Base-by-base conservation (phyloP, 2,888 invertebrate genomes). In the Scaptomyza flava region DNA sequence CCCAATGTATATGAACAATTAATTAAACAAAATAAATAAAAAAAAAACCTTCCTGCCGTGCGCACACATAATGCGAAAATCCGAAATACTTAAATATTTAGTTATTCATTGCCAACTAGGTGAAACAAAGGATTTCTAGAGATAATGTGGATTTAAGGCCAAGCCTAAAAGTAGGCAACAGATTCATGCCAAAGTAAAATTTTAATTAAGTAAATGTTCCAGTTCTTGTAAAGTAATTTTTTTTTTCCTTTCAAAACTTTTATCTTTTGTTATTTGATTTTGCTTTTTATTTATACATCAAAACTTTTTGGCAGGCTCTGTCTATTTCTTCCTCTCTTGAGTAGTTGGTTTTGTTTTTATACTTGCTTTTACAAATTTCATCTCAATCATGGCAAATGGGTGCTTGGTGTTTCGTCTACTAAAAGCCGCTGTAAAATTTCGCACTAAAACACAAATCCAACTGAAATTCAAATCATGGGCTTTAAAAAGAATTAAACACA, bases 41-140 rank as follows among this genome's bases (percentile, higher is more conserved):
- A 66, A 46, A 47, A 48, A 46, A 62, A 87, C 91, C 91, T 91
- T 91, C 91, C 91, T 91, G 91, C 91, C 91, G 90, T 86, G 87
- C 90, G 91, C 86, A 87, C 86, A 86, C 64, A 77, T 65, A 63
- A 62, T 59, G 51, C 63, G 59, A 63, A 61, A 41, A 41, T 33
- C 62, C 57, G 48, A 42, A 42, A 57, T 8, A 54, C 20, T 56
- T 7, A 57, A 64, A 47, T 47, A 56, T 47, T 70, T 46, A 57
- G 61, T 64, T 63, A 60, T 45, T 51, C 43, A 68, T 62, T 61
- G 72, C 43, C 59, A 67, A 74, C 65, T 68, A 62, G 63, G 34
- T 72, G 42, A 54, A 52, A 54, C 52, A 42, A 50, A n/a, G 33
- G 9, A 52, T 63, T 34, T 33, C 8, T 23, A 14, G 23, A 48